A percentile compares a stretch with the other conserved stretches of the same genome.
phyloP scores from a whole-genome alignment of 2,113 vertebrate genomes.

The Phrynosoma platyrhinos region DNA sequence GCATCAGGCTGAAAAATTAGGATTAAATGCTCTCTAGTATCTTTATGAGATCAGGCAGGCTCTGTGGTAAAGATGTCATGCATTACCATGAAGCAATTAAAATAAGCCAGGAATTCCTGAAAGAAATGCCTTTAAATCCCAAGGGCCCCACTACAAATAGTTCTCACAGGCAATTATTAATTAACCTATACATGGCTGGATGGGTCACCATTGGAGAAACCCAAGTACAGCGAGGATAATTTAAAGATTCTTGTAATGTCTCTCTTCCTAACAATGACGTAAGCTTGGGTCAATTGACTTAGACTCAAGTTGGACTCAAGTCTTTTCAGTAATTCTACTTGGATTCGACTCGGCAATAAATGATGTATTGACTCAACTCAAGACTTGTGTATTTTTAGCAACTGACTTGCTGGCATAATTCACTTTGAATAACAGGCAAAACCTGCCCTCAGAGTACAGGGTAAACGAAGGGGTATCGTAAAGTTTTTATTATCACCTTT shows the following conservation, averaged over 20 bases:
- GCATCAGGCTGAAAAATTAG: constrained; percentile 73
- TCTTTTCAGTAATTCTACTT: too few species aligned
- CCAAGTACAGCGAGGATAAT: neutral
- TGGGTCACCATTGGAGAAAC: constrained; percentile 49
- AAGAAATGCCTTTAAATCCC: constrained; percentile 70
- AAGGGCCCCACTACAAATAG: constrained; percentile 66
- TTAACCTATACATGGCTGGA: constrained; percentile 47
- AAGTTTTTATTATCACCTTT: too few species aligned
- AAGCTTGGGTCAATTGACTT: too few species aligned
- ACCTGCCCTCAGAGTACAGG: too few species aligned
- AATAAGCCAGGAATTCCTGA: constrained; percentile 67
- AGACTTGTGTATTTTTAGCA: too few species aligned
- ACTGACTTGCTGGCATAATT: too few species aligned
- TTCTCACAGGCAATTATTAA: constrained; percentile 65
- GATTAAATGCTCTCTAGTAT: constrained; percentile 73
- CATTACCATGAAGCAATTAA: constrained; percentile 70
- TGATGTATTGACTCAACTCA: too few species aligned
- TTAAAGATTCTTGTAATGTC: neutral
- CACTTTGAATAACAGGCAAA: too few species aligned
- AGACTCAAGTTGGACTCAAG: too few species aligned
- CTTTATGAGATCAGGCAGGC: constrained; percentile 73
- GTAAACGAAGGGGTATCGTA: too few species aligned
- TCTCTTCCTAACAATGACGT: too few species aligned
- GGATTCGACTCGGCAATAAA: too few species aligned
- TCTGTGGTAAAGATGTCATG: constrained; percentile 74